phyloP scores from a whole-genome alignment of 1,140 invertebrate genomes.

The Heliothis virescens region DNA sequence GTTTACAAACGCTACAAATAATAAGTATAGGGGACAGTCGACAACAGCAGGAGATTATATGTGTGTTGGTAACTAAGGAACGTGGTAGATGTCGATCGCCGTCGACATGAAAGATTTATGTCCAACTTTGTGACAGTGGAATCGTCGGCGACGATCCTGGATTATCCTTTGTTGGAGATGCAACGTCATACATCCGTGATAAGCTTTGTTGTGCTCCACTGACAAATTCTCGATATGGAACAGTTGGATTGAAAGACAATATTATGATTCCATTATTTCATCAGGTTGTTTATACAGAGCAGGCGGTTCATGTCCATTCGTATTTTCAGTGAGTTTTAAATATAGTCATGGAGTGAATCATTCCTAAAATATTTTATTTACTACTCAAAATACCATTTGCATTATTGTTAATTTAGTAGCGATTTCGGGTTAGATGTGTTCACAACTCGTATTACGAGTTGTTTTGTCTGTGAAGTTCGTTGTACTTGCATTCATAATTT shows the following conservation, averaged over 20 bases:
- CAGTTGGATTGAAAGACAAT: slow-evolving; percentile 45
- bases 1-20: slow-evolving; percentile 75
- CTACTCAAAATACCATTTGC: slow-evolving; percentile 11
- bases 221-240: slow-evolving; percentile 33
- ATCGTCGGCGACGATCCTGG: slow-evolving; percentile 73
- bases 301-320: slow-evolving; percentile 40
- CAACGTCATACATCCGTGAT: slow-evolving; percentile 68
- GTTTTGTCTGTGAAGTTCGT: slow-evolving; percentile 31
- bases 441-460: slow-evolving; percentile 6
- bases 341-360: slow-evolving; percentile 18
- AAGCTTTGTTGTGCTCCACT: slow-evolving; percentile 46
- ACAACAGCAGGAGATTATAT: slow-evolving; percentile 65
- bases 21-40: slow-evolving; percentile 75
- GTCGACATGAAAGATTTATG: slow-evolving; percentile 80
- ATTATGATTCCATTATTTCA: slow-evolving; percentile 47
- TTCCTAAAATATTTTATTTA: background rate
- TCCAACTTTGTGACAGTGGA: slow-evolving; percentile 75
- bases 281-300: slow-evolving; percentile 45
- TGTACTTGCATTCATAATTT: slow-evolving; percentile 32
- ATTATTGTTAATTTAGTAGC: slow-evolving; percentile 11
- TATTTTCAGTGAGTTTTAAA: slow-evolving; percentile 36
- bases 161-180: slow-evolving; percentile 75
- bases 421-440: background rate
- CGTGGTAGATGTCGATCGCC: slow-evolving; percentile 69
- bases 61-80: slow-evolving; percentile 62